Evolutionary conservation across 1,140 invertebrate species (phyloP).

Genomic region (Drosophila albomicans): DNA sequence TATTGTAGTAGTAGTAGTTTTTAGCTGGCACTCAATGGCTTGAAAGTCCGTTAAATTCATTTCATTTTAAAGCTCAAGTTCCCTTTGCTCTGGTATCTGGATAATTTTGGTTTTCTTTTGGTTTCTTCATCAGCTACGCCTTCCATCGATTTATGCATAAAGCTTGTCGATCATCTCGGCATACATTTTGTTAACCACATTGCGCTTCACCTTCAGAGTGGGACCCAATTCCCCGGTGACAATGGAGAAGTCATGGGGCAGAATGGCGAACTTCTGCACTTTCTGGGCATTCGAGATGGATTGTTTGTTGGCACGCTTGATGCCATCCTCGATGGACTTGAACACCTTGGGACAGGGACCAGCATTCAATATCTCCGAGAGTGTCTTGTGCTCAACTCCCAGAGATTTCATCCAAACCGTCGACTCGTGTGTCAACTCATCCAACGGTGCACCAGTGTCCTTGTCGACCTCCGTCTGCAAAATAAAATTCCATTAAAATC

Average conservation of each 20-base stretch:
- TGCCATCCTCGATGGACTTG: slow-evolving; percentile 91
- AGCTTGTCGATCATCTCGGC: slow-evolving; percentile 89
- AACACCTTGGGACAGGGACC: slow-evolving; percentile 87
- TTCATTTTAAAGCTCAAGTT: slow-evolving; percentile 77
- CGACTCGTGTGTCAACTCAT: slow-evolving; percentile 88
- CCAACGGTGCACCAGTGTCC: slow-evolving; percentile 89
- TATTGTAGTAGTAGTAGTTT: slow-evolving; percentile 31
- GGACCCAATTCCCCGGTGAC: slow-evolving; percentile 95
- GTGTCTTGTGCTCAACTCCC: slow-evolving; percentile 89
- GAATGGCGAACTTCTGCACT: slow-evolving; percentile 95
- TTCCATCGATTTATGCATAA: slow-evolving; percentile 59
- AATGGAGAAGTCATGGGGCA: slow-evolving; percentile 95
- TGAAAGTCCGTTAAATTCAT: slow-evolving; percentile 77
- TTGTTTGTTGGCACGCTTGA: slow-evolving; percentile 91
- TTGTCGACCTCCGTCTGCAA: slow-evolving; percentile 85
- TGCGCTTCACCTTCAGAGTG: slow-evolving; percentile 94
- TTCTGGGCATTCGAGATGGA: slow-evolving; percentile 95
- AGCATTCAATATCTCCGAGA: slow-evolving; percentile 89
- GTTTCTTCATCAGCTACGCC: neutral
- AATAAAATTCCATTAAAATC: neutral
- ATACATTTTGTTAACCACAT: slow-evolving; percentile 89
- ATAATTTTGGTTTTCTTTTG: slow-evolving; percentile 19
- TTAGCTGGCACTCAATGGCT: slow-evolving; percentile 68
- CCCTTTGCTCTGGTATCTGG: slow-evolving; percentile 30
- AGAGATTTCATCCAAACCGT: slow-evolving; percentile 90